Conservation (phyloP, 2,888 invertebrate species). For the Phytoseiulus persimilis region DNA sequence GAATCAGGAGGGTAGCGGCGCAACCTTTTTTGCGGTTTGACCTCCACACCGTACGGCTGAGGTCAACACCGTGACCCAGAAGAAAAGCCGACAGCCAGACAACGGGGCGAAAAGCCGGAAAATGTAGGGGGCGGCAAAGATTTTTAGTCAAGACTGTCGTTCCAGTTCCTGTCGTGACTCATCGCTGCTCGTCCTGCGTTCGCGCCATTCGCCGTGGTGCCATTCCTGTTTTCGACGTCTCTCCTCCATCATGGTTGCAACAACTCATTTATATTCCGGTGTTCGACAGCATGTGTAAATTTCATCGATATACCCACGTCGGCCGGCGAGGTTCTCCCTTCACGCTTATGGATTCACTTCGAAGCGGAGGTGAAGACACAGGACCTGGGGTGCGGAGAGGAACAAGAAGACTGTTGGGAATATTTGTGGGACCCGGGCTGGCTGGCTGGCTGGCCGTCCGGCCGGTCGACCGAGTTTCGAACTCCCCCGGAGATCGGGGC, state of each 20-base stretch:
- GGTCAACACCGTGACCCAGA: neutral
- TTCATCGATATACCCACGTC: slow-evolving; percentile 27
- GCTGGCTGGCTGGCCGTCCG: no score
- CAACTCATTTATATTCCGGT: slow-evolving; percentile 37
- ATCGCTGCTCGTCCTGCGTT: neutral
- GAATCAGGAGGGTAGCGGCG: neutral
- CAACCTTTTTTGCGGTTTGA: neutral
- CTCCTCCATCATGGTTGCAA: neutral
- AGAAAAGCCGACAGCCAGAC: neutral
- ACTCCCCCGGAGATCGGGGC: neutral
- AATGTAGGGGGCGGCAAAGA: neutral
- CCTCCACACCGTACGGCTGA: neutral
- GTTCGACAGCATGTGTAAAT: slow-evolving; percentile 19
- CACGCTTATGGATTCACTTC: neutral
- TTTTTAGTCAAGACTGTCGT: neutral
- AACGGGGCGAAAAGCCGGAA: neutral
- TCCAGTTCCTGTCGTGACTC: no score
- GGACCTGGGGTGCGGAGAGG: neutral
- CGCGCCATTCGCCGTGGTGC: neutral
- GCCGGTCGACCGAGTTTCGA: neutral
- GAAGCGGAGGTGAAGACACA: neutral
- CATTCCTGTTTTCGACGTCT: neutral
- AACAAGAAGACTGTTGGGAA: no score
- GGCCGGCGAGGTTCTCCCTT: neutral
- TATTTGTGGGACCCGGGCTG: no score